Evolutionary conservation across 2,113 vertebrate species (phyloP), one percentile per base, ranked within the genome.

Genomic region (Crocuta crocuta): DNA sequence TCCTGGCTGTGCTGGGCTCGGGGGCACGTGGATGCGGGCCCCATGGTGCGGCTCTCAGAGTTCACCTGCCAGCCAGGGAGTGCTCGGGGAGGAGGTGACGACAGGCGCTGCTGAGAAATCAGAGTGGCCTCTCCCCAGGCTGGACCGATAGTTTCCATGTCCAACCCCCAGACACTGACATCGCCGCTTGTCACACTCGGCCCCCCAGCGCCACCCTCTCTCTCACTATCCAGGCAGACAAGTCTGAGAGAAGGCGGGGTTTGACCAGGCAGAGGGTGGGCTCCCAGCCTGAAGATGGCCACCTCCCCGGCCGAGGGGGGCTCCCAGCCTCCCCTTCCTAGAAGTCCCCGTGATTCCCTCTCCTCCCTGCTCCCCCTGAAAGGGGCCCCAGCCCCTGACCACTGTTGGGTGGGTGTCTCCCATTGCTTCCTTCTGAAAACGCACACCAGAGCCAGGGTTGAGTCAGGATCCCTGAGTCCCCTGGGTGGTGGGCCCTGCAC

Each of bases 321-420:
- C 53, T 13, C 26, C 45, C 12, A 4, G 45, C 11, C 26, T 73
- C 48, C 31, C 19, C 15, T 10, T 80, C 31, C 50, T 16, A n/a
- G 61, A 31, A 13, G 63, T 28, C 39, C 23, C n/a, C 0, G 21
- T 31, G n/a, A 21, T 4, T 0, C 31, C 3, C n/a, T 39, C 39
- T 33, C 23, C 24, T 81, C 2, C 4, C 26, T 39, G 39, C 9
- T 68, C 28, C 31, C 43, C 35, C 12, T 4, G 35, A 61, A 88
- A 92, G 26, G 23, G 53, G 12, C 53, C 26, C 48, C 45, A n/a
- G 24, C 10, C 89, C 33, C 63, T 17, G 73, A 12, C n/a, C 21
- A 5, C 8, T 0, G 0, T 79, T 17, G 1, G 5, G 0, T 23
- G 24, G 31, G 2, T 1, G 1, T 39, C 4, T 28, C 39, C 48